A percentile compares a stretch with the other conserved stretches of the same genome.
Evolutionary conservation across 2,113 vertebrate genomes (phyloP).

Genomic region (Dendrocopos noguchii): DNA sequence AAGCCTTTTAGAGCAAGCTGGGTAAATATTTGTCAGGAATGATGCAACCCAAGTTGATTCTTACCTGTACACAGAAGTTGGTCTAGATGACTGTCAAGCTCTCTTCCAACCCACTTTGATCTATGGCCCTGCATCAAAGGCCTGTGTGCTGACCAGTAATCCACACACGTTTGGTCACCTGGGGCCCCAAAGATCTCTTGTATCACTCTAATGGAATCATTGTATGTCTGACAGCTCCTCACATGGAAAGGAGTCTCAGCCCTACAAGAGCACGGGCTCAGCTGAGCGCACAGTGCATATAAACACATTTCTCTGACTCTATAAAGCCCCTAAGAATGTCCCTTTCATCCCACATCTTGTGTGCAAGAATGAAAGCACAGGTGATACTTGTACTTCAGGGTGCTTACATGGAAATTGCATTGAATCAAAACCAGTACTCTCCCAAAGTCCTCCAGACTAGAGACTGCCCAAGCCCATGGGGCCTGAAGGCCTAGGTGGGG

Average conservation of each 20-base stretch:
- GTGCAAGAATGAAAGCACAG: background rate
- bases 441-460: background rate
- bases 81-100: background rate
- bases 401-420: background rate
- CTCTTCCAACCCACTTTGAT: background rate
- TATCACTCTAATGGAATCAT: background rate
- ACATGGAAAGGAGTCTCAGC: background rate
- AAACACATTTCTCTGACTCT: background rate
- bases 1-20: background rate
- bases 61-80: background rate
- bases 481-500: too few species aligned
- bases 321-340: background rate
- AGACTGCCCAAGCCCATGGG: background rate
- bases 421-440: background rate
- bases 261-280: background rate
- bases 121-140: background rate
- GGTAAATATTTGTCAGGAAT: slow-evolving; percentile 15
- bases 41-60: background rate
- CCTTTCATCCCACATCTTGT: background rate
- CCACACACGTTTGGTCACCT: background rate
- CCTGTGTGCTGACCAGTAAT: background rate
- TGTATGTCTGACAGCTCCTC: background rate
- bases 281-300: background rate
- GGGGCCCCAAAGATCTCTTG: background rate
- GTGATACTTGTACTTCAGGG: background rate